Conservation (phyloP, 2,113 vertebrate species). For the Motacilla alba region DNA sequence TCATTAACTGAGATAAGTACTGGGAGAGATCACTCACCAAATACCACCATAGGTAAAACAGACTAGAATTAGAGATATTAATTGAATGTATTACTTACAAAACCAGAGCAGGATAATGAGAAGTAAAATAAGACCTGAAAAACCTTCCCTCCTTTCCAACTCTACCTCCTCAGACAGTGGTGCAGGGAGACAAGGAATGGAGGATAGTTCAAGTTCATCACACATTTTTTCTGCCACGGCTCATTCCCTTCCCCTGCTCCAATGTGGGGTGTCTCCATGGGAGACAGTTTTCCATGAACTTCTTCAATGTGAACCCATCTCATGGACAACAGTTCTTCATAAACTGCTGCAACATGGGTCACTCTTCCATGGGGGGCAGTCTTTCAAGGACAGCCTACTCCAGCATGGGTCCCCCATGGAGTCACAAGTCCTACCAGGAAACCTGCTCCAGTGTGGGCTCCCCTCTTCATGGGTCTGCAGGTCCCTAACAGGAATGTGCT, state of each 20-base stretch:
- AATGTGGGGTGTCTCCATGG: background rate
- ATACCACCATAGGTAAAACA: background rate
- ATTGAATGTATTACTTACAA: background rate
- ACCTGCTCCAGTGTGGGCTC: background rate
- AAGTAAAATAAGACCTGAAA: background rate
- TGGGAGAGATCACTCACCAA: background rate
- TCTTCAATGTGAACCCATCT: background rate
- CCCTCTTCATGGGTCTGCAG: background rate
- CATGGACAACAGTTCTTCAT: background rate
- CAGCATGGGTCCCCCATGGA: fast-evolving
- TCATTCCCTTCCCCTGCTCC: too few species aligned
- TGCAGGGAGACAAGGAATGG: background rate
- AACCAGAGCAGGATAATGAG: background rate
- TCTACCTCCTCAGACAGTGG: background rate
- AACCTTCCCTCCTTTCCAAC: background rate
- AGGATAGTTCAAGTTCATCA: background rate
- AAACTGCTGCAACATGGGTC: fast-evolving
- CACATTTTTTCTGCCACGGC: background rate
- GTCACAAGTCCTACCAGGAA: background rate
- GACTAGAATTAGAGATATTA: background rate
- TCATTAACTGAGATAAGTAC: background rate
- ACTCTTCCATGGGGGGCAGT: background rate
- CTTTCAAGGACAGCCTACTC: background rate
- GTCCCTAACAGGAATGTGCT: fast-evolving
- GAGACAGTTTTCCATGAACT: background rate